A percentile compares a stretch with the other conserved stretches of the same genome.
Conservation (phyloP, 1,140 invertebrate species). For the Cyclargus thomasi region DNA sequence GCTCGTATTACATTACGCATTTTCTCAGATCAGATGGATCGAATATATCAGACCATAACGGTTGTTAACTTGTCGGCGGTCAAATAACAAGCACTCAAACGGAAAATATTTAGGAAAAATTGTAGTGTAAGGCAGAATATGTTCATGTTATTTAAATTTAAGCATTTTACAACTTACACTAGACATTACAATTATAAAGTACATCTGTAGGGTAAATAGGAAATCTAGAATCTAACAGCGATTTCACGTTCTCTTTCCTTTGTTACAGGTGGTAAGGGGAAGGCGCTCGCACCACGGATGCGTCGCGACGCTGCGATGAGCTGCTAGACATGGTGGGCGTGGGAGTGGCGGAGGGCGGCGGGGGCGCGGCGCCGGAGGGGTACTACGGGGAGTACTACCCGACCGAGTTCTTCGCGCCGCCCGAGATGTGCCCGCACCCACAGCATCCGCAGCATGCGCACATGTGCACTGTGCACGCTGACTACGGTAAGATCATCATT, state of each 20-base stretch:
- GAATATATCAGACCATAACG: slow-evolving; percentile 31
- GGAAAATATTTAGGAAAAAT: too few species aligned
- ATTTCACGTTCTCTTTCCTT: slow-evolving; percentile 4
- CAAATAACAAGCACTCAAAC: neutral
- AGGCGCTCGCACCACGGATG: slow-evolving; percentile 43
- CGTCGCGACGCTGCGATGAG: slow-evolving; percentile 57
- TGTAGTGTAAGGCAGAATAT: too few species aligned
- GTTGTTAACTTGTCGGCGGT: slow-evolving; percentile 16
- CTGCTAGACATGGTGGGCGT: slow-evolving; percentile 62
- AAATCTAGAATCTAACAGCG: neutral
- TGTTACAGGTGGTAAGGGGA: slow-evolving; percentile 46
- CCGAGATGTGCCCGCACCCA: slow-evolving; percentile 67
- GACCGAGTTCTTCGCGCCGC: slow-evolving; percentile 66
- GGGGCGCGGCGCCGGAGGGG: slow-evolving; percentile 43
- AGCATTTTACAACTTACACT: too few species aligned
- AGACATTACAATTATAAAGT: too few species aligned
- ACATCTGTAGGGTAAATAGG: too few species aligned
- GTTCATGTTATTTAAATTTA: too few species aligned
- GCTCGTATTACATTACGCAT: slow-evolving; percentile 32
- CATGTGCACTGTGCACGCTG: slow-evolving; percentile 69
- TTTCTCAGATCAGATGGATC: slow-evolving; percentile 29
- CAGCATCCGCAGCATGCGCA: slow-evolving; percentile 67
- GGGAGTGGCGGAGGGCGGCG: slow-evolving; percentile 60
- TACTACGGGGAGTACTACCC: slow-evolving; percentile 72
- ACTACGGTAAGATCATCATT: slow-evolving; percentile 68